A percentile compares a stretch with the other conserved stretches of the same genome.
Evolutionary conservation across 2,113 vertebrate genomes (phyloP).

Genomic region (Charina bottae): DNA sequence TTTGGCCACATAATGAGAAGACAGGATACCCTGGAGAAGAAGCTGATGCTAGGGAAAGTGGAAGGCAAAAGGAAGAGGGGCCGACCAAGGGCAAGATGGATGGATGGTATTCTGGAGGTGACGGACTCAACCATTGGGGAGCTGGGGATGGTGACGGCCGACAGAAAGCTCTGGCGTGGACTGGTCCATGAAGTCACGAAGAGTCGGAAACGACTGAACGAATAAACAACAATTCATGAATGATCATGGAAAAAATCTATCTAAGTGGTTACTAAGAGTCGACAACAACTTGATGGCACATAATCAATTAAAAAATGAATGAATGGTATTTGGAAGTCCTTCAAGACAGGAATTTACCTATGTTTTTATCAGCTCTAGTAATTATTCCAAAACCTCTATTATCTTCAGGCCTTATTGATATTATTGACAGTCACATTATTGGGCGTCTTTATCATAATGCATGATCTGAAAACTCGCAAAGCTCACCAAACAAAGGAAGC

Average conservation of each 20-base stretch:
- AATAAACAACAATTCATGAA: no score
- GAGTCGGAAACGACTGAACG: no score
- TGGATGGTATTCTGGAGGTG: no score
- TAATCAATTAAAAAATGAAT: not conserved
- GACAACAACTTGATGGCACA: not conserved
- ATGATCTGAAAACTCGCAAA: conserved; percentile 11
- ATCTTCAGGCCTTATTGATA: not conserved
- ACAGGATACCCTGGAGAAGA: no score
- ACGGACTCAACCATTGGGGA: no score
- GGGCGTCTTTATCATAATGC: conserved; percentile 10
- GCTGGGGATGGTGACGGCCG: no score
- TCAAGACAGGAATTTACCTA: not conserved
- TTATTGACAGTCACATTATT: conserved; percentile 17
- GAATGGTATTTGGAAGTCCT: not conserved
- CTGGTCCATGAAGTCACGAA: no score
- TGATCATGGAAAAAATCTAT: not conserved
- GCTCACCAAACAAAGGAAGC: conserved; percentile 8
- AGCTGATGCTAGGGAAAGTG: no score
- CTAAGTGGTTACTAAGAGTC: not conserved
- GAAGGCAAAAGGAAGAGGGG: no score
- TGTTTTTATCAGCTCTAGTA: conserved; percentile 19
- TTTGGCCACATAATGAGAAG: no score
- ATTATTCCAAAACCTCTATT: conserved; percentile 18
- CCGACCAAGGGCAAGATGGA: no score
- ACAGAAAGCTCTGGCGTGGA: no score